A percentile compares a stretch with the other conserved stretches of the same genome.
Conservation (phyloP, 2,113 vertebrate genomes). For the Shinisaurus crocodilurus region DNA sequence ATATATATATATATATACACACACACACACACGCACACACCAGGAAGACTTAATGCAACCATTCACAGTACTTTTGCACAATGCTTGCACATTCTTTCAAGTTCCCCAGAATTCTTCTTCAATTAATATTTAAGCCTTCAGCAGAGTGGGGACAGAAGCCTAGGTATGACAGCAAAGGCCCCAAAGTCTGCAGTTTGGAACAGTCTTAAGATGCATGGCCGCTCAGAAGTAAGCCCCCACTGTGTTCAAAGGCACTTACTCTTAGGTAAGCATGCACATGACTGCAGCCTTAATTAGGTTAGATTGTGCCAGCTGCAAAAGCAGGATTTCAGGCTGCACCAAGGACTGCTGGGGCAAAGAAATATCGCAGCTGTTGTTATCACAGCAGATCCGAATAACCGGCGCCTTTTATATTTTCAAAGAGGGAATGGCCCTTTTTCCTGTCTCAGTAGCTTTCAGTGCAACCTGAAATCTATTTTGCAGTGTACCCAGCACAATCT, state of each 20-base stretch:
- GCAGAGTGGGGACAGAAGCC: background rate
- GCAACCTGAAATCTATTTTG: background rate
- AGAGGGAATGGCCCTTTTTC: background rate
- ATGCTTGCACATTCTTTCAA: background rate
- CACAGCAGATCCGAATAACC: background rate
- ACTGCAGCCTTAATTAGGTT: no score
- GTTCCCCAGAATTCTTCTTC: background rate
- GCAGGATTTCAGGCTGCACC: background rate
- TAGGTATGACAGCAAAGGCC: background rate
- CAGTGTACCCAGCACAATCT: no score
- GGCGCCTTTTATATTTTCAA: background rate
- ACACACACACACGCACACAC: background rate
- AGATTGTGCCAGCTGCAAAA: background rate
- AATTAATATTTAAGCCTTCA: background rate
- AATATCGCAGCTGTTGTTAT: background rate
- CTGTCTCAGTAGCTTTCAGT: background rate
- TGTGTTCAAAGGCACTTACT: background rate
- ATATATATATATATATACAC: background rate
- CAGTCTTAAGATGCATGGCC: background rate
- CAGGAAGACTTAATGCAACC: background rate
- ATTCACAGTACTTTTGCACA: background rate
- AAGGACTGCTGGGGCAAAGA: background rate
- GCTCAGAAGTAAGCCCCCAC: background rate
- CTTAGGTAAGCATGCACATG: no score
- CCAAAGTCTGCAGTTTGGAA: no score